Base-by-base conservation (phyloP, 2,113 vertebrate species). In the Thomomys bottae region DNA sequence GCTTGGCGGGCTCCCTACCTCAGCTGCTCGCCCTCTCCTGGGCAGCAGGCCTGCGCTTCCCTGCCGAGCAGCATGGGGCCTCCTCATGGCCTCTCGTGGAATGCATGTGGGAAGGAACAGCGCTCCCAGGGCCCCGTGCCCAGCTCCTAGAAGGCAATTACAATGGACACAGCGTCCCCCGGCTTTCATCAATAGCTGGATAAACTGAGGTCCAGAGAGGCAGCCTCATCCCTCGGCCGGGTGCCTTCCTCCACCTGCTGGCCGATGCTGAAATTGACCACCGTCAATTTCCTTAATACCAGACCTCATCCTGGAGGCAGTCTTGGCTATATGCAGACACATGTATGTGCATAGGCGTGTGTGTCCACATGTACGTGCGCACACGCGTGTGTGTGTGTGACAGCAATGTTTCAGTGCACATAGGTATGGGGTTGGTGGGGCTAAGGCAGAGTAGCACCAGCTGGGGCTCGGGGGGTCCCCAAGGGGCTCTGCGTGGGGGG, bases 401-500 rank as follows among this genome's bases (percentile, higher is more conserved):
- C n/a, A 54, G 49, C 49, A 17, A 15, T 15, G 14, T 54, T 12
- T 54, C 49, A 54, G 15, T 17, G 49, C 49, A 17, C 15, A 17
- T 15, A 54, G 45, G 4, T 54, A 12, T 8, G 11, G n/a, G 28
- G 66, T 11, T 14, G 49, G 3, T 3, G 11, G 34, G 23, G 2
- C 0, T 9, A 21, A 67, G 40, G 34, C 1, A 10, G n/a, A 36
- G 32, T 17, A 2, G 10, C 17, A 73, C 61, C 49, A 12, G 40
- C 54, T 14, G 23, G 75, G 73, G 15, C 21, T 17, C 0, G 23
- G 36, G 18, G 36, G 68, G 5, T 61, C 49, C 68, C 2, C 10
- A 23, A 45, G 63, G 14, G 66, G 15, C 64, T 14, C 4, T 1
- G 54, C 26, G 59, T 0, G 0, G 0, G 23, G 59, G 5, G 66